These are phyloP conservation scores for Remorina albescens DNA, from an alignment of 2,797 vertebrate genomes.

Conservation along the genomic window DNA sequence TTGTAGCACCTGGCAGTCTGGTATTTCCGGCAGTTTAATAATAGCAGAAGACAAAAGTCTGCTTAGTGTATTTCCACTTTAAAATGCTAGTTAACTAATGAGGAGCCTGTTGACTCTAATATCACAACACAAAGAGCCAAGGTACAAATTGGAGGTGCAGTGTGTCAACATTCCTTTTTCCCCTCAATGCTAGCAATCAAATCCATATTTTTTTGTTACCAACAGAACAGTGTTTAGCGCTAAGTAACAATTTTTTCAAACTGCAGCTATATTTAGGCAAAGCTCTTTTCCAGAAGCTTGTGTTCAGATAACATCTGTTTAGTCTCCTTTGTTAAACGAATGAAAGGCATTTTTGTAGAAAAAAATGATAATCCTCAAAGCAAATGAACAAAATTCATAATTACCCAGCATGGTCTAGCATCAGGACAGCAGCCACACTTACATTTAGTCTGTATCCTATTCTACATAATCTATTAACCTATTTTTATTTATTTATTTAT, in stretches of 20 bases:
- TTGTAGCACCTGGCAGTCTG: background rate
- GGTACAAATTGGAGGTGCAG: conserved; percentile 17
- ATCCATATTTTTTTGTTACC: background rate
- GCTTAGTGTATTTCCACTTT: conserved; percentile 18
- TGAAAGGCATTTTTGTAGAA: background rate
- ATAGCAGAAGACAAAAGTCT: conserved; percentile 11
- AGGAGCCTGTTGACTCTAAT: conserved; percentile 8
- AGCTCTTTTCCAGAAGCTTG: background rate
- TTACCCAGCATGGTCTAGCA: background rate
- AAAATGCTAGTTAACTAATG: conserved; percentile 1
- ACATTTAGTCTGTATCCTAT: background rate
- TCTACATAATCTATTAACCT: background rate
- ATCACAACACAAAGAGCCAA: conserved; percentile 11
- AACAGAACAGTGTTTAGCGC: background rate
- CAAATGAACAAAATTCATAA: background rate
- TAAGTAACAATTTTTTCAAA: background rate
- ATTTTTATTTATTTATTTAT: background rate
- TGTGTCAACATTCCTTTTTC: background rate
- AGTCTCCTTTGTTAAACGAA: background rate
- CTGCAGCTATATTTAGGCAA: background rate
- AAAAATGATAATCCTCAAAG: background rate
- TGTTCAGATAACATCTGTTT: conserved; percentile 3
- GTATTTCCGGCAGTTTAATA: conserved; percentile 14
- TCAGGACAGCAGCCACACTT: background rate
- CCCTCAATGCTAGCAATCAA: background rate